Evolutionary conservation across 2,113 vertebrate genomes (phyloP), one percentile per base, ranked within the genome.

Genomic region (Archilochus colubris): DNA sequence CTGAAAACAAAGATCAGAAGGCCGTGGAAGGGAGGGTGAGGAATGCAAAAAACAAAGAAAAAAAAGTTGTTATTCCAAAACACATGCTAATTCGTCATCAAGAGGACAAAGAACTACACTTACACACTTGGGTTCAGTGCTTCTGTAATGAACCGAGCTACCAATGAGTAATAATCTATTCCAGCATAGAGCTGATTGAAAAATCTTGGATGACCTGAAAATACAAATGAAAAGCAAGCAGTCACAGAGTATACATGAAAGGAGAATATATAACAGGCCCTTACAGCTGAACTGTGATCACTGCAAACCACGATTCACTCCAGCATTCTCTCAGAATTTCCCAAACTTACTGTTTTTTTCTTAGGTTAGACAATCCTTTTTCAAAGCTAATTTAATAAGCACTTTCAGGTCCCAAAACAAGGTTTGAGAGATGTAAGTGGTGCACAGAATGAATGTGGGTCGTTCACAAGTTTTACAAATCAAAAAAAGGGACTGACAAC

Each of bases 161-260:
- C 98, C 96, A 98, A 97, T 0, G 98, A 98, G 87, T 98, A 98
- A 93, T 98, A 98, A 95, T 99, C 98, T 93, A 98, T 95, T 51
- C 98, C 98, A 82, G 98, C 98, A 73, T 98, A 98, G 54, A 99
- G 95, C 74, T 99, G 98, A 97, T 99, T 99, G 96, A 98, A 99
- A 97, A 99, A 99, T 88, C 97, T 97, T 33, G 98, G 98, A 57
- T 99, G 98, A 91, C 96, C 98, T 99, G 93, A 91, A 97, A 97
- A 96, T 44, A 75, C 3, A 95, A 83, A 96, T 50, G 22, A 91
- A 95, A 86, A 86, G 40, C 58, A 96, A 78, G 27, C 36, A 80
- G 10, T 55, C 63, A 91, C 57, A 86, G 36, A 5, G 67, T 55
- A 44, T 20, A 74, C 27, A 21, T 79, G 75, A 77, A 83, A 86